Conservation (phyloP, 2,888 invertebrate genomes). For the Parasteatoda lunata region DNA sequence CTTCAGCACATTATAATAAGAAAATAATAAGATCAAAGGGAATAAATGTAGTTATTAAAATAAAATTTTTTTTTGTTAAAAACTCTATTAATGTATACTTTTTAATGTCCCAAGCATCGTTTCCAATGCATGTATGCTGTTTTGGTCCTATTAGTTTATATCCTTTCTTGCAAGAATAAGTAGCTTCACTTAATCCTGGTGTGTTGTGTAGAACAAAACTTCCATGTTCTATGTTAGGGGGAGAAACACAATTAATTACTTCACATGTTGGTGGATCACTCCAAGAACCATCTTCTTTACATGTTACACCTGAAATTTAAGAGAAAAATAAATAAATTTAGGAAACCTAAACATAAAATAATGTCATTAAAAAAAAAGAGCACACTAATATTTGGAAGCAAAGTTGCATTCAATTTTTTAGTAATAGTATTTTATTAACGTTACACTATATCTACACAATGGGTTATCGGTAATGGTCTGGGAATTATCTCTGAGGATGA, state of each 20-base stretch:
- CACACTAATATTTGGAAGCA: too few relatives aligned
- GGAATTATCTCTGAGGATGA: too few relatives aligned
- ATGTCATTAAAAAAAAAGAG: background rate
- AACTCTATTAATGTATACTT: conserved; percentile 22
- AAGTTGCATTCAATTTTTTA: too few relatives aligned
- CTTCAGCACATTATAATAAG: too few relatives aligned
- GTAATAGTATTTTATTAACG: too few relatives aligned
- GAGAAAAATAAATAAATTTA: background rate
- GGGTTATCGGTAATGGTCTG: too few relatives aligned
- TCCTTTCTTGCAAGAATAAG: conserved; percentile 68
- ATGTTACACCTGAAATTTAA: conserved; percentile 24
- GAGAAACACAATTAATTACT: conserved; percentile 59
- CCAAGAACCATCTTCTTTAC: conserved; percentile 45
- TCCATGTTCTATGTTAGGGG: conserved; percentile 60
- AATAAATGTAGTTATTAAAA: too few relatives aligned
- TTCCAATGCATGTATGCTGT: conserved; percentile 45
- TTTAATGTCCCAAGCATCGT: conserved; percentile 55
- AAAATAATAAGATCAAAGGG: too few relatives aligned
- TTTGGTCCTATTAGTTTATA: conserved; percentile 61
- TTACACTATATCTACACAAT: too few relatives aligned
- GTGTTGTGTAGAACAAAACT: conserved; percentile 62
- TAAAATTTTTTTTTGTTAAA: too few relatives aligned
- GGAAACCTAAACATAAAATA: background rate
- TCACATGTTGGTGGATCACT: conserved; percentile 39
- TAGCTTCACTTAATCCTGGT: conserved; percentile 66